These are phyloP conservation scores for Hemicrepidius hirtus DNA, from an alignment of 2,888 invertebrate genomes.

Conservation along the genomic window DNA sequence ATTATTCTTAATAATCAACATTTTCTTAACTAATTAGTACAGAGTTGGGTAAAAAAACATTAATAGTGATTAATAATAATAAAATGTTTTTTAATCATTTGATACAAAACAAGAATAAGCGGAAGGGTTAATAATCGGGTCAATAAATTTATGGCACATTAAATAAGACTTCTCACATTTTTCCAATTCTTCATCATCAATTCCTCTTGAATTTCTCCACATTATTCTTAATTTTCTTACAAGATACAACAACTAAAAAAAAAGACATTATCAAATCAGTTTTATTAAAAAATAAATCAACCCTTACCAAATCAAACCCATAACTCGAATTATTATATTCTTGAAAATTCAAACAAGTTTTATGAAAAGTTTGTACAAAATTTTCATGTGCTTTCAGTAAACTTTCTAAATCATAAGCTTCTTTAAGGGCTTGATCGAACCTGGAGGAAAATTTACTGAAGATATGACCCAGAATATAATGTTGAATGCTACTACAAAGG, in stretches of 20 bases:
- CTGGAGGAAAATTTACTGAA: constrained; percentile 61
- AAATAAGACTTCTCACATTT: constrained; percentile 61
- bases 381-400: constrained; percentile 64
- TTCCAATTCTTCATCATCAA: constrained; percentile 59
- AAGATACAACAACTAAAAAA: constrained; percentile 62
- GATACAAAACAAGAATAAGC: constrained; percentile 36
- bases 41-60: background rate
- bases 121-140: constrained; percentile 62
- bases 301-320: constrained; percentile 63
- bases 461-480: constrained; percentile 67
- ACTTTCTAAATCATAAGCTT: constrained; percentile 66
- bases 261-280: background rate
- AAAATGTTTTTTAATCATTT: constrained; percentile 1
- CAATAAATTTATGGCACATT: constrained; percentile 60
- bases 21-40: too few species aligned
- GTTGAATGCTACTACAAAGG: constrained; percentile 66
- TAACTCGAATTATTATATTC: constrained; percentile 58
- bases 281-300: background rate
- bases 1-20: too few species aligned
- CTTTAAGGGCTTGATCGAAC: constrained; percentile 66
- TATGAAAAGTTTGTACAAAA: constrained; percentile 64
- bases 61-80: constrained; percentile 6
- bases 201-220: constrained; percentile 63
- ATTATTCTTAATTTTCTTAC: constrained; percentile 64
- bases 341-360: constrained; percentile 57